Evolutionary conservation across 2,888 invertebrate species (phyloP).

Genomic region (Dryadula phaetusa): DNA sequence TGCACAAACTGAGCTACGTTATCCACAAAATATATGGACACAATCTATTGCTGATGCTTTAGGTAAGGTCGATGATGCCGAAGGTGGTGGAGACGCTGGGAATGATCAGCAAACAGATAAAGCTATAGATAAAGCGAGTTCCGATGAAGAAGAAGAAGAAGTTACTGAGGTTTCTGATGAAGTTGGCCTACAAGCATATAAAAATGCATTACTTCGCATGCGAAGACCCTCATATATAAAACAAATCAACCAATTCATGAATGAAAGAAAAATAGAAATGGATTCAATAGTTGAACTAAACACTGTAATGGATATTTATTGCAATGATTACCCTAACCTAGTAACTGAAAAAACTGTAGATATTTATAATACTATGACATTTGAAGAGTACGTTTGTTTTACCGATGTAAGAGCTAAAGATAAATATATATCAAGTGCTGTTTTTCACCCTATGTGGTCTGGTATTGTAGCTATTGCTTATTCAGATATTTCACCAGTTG

Average conservation of each 20-base stretch:
- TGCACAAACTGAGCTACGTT: slow-evolving; percentile 88
- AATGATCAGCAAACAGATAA: slow-evolving; percentile 38
- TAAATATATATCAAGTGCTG: slow-evolving; percentile 86
- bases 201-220: slow-evolving; percentile 62
- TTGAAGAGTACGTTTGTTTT: slow-evolving; percentile 86
- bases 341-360: slow-evolving; percentile 62
- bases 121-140: slow-evolving; percentile 53
- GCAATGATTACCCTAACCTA: slow-evolving; percentile 85
- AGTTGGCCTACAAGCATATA: slow-evolving; percentile 62
- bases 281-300: slow-evolving; percentile 73
- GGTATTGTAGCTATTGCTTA: slow-evolving; percentile 89
- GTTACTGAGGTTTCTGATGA: slow-evolving; percentile 59
- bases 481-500: slow-evolving; percentile 81
- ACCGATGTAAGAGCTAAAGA: slow-evolving; percentile 87
- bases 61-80: slow-evolving; percentile 55
- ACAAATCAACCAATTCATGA: slow-evolving; percentile 63
- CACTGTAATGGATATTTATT: slow-evolving; percentile 85
- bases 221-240: slow-evolving; percentile 71
- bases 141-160: slow-evolving; percentile 55
- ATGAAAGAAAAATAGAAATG: slow-evolving; percentile 59
- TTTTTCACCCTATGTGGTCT: slow-evolving; percentile 89
- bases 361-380: slow-evolving; percentile 66
- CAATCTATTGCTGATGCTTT: slow-evolving; percentile 83
- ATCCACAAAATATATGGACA: slow-evolving; percentile 88
- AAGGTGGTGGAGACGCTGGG: slow-evolving; percentile 64